These are phyloP conservation scores for Aplocera efformata DNA, from an alignment of 2,888 invertebrate genomes.

Conservation along the genomic window DNA sequence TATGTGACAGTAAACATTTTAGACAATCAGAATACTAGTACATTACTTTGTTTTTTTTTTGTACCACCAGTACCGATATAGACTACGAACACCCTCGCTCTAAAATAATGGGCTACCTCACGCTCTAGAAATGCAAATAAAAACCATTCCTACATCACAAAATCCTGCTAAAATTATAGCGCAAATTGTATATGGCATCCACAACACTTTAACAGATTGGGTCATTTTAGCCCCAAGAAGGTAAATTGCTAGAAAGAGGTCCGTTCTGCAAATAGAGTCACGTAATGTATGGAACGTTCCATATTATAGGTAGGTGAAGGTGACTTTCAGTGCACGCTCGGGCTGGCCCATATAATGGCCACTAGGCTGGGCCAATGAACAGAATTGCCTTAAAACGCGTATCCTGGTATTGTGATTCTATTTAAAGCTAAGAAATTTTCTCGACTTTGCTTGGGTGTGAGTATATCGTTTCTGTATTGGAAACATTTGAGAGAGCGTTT, in stretches of 20 bases:
- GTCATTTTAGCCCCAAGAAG: slow-evolving; percentile 49
- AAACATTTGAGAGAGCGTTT: too few relatives aligned
- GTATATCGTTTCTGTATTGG: not conserved
- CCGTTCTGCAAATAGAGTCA: slow-evolving; percentile 68
- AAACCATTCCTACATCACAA: slow-evolving; percentile 31
- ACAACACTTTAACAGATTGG: slow-evolving; percentile 60
- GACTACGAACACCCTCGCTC: too few relatives aligned
- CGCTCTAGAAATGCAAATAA: slow-evolving; percentile 36
- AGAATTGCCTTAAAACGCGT: slow-evolving; percentile 39
- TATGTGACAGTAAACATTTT: too few relatives aligned
- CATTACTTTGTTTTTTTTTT: too few relatives aligned
- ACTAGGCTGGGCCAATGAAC: slow-evolving; percentile 40
- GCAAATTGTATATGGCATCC: slow-evolving; percentile 44
- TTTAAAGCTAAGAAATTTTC: slow-evolving; percentile 29
- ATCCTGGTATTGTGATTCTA: slow-evolving; percentile 37
- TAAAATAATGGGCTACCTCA: too few relatives aligned
- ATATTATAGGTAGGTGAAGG: slow-evolving; percentile 46
- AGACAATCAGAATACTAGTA: too few relatives aligned
- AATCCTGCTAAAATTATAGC: slow-evolving; percentile 40
- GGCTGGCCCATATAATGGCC: slow-evolving; percentile 39
- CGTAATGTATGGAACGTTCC: slow-evolving; percentile 61
- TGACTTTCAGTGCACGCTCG: slow-evolving; percentile 42
- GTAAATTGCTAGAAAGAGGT: slow-evolving; percentile 61
- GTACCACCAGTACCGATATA: too few relatives aligned
- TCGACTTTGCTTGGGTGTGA: slow-evolving; percentile 17